These are phyloP conservation scores for Argyrosomus regius DNA, from an alignment of 2,797 vertebrate genomes.

Conservation along the genomic window DNA sequence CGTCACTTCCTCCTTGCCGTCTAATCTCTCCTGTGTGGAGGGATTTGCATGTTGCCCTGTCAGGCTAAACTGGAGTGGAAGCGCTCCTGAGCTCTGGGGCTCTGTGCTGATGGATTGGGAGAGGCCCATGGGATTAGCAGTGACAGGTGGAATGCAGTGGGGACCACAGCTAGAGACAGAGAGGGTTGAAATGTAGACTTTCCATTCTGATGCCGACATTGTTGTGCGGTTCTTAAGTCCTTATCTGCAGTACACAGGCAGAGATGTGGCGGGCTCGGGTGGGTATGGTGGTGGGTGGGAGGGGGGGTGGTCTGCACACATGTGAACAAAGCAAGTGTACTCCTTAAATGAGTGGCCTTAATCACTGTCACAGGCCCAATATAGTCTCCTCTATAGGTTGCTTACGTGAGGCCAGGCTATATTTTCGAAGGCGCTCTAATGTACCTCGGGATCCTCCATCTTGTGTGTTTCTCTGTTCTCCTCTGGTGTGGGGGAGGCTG, in stretches of 20 bases:
- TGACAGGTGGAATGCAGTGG: slow-evolving; percentile 62
- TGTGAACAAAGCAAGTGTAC: slow-evolving; percentile 62
- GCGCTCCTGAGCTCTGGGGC: slow-evolving; percentile 42
- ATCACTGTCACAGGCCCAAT: slow-evolving; percentile 77
- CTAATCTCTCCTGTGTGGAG: slow-evolving; percentile 52
- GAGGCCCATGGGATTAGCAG: slow-evolving; percentile 63
- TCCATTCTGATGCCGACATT: slow-evolving; percentile 60
- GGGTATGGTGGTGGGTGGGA: slow-evolving; percentile 42
- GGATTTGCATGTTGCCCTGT: slow-evolving; percentile 70
- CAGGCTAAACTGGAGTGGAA: slow-evolving; percentile 64
- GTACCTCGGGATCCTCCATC: slow-evolving; percentile 83
- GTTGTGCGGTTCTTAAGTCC: slow-evolving; percentile 64
- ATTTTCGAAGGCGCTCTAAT: slow-evolving; percentile 72
- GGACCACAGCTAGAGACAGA: slow-evolving; percentile 54
- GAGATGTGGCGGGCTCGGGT: slow-evolving; percentile 48
- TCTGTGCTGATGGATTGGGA: slow-evolving; percentile 66
- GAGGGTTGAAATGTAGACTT: slow-evolving; percentile 64
- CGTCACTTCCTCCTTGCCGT: slow-evolving; percentile 35
- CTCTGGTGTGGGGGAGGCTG: slow-evolving; percentile 81
- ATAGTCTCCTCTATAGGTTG: slow-evolving; percentile 69
- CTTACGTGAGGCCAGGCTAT: slow-evolving; percentile 78
- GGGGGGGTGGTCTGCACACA: slow-evolving; percentile 44
- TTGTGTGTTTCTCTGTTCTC: slow-evolving; percentile 79
- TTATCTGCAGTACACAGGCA: slow-evolving; percentile 73
- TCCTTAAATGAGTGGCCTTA: slow-evolving; percentile 75